Percentiles rank a stretch among this genome's conserved stretches.
These are phyloP conservation scores for Hirtodrosophila confusa DNA, from an alignment of 2,888 invertebrate genomes.

Conservation along the genomic window DNA sequence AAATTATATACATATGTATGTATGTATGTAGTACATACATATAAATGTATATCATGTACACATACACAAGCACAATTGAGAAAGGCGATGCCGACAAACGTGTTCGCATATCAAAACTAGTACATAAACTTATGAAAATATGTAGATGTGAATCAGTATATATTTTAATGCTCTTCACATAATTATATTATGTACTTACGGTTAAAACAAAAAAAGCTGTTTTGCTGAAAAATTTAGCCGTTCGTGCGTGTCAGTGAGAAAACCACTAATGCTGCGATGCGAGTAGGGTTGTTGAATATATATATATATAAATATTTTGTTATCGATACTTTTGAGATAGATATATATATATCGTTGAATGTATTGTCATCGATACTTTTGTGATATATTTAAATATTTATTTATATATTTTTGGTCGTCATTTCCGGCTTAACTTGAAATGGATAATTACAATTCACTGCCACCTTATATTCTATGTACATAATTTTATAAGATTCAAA, in stretches of 20 bases:
- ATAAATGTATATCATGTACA: background rate
- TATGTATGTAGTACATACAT: background rate
- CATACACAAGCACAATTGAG: conserved; percentile 5
- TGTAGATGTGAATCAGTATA: background rate
- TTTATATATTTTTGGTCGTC: too few species aligned
- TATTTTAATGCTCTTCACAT: background rate
- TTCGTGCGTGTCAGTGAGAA: conserved; percentile 47
- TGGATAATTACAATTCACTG: too few species aligned
- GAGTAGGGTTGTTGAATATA: background rate
- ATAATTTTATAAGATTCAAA: too few species aligned
- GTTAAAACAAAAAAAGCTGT: conserved; percentile 84
- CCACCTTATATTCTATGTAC: too few species aligned
- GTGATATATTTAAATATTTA: too few species aligned
- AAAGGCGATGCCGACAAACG: conserved; percentile 4
- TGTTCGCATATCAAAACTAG: background rate
- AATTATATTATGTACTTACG: conserved; percentile 76
- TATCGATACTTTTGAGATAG: too few species aligned
- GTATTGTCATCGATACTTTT: too few species aligned
- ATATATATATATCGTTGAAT: too few species aligned
- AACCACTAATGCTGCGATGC: conserved; percentile 42
- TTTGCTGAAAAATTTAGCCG: conserved; percentile 75
- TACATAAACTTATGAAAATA: background rate
- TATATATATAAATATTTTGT: background rate
- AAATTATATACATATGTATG: background rate
- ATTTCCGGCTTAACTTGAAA: too few species aligned